A percentile compares a stretch with the other conserved stretches of the same genome.
Evolutionary conservation across 64 coral and sea anemone species (phyloP).

Genomic region (Hydrozoanthus tunicans): DNA sequence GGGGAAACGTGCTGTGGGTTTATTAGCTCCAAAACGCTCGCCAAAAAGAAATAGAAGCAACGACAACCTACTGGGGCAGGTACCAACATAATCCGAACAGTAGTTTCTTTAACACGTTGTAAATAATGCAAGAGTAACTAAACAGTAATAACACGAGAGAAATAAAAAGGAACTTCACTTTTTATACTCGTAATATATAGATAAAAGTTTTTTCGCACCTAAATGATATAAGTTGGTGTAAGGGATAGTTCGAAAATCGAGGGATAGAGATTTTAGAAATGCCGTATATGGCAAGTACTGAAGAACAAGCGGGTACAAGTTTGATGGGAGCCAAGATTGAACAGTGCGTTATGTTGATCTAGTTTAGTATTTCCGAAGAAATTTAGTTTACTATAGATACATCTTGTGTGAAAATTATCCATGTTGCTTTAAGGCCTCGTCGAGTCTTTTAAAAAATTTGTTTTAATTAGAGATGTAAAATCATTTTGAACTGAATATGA

Average conservation of each 20-base stretch:
- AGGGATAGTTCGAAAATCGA: not conserved
- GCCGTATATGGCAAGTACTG: not conserved
- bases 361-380: not conserved
- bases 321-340: not conserved
- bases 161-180: not conserved
- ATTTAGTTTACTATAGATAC: not conserved
- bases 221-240: not conserved
- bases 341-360: not conserved
- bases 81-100: not conserved
- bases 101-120: not conserved
- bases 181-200: not conserved
- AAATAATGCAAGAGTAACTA: constrained; percentile 11
- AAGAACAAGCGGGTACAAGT: too few relatives aligned
- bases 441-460: too few relatives aligned
- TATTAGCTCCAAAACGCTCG: too few relatives aligned
- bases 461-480: too few relatives aligned
- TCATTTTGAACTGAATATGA: too few relatives aligned
- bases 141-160: not conserved
- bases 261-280: not conserved
- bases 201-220: not conserved
- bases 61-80: not conserved
- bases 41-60: not conserved
- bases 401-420: not conserved
- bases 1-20: too few relatives aligned
- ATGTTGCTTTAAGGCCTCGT: not conserved